Evolutionary conservation across 2,113 vertebrate species (phyloP), one percentile per base, ranked within the genome.

Genomic region (Petaurus breviceps): DNA sequence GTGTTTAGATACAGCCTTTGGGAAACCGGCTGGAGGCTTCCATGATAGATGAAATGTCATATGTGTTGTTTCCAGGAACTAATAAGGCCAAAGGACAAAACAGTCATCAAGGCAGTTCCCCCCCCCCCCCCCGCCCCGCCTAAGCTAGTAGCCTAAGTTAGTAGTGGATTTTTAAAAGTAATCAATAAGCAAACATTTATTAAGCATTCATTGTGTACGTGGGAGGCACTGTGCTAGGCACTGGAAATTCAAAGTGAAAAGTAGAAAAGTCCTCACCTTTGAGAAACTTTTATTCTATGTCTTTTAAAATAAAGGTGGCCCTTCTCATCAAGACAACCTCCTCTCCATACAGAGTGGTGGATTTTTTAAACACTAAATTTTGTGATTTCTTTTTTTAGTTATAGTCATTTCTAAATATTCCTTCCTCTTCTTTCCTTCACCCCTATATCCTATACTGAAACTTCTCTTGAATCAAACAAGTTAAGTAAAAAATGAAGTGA

Each of bases 21-120:
- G 53, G 51, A 90, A 93, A 95, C 49, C 68, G 94, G 92, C 22
- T 93, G 19, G n/a, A 92, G 92, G 96, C 55, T 14, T 37, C 11
- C 0, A 0, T 91, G 43, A 91, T 25, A 49, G 47, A 52, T 84
- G 90, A 93, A 94, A 91, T 77, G 91, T 23, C 28, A 95, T 92
- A 19, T 49, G 51, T 47, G 90, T 95, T 5, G 2, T 77, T 68
- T 47, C 49, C 47, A 68, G 51, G 91, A 94, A 96, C 90, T 93
- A 47, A 93, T 91, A 93, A 94, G 47, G 25, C 51, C 31, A 23
- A 0, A 68, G 94, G 52, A 31, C 91, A 89, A 90, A 49, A 57
- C 24, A 93, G 91, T 53, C 94, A 96, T 92, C 10, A 61, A 91
- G 23, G 25, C 51, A 54, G 47, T 5, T 37, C 47, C 47, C 47